Evolutionary conservation across 1,140 invertebrate species (phyloP).

Genomic region (Sycophila sp.): DNA sequence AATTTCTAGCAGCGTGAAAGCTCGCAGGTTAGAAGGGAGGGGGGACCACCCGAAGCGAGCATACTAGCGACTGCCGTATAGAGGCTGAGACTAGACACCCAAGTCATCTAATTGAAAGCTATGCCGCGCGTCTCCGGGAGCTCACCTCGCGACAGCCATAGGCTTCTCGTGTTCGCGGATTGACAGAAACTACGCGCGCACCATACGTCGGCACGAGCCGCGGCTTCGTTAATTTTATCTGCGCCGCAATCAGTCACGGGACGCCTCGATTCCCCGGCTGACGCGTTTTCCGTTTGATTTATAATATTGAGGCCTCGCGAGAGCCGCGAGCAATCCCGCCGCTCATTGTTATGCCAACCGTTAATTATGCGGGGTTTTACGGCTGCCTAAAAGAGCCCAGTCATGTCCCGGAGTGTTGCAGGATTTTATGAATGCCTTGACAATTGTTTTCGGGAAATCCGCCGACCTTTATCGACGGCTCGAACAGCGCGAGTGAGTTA

Average conservation of each 20-base stretch:
- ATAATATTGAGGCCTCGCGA: conserved; percentile 6
- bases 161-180: neutral
- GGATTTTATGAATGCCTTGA: conserved; percentile 4
- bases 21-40: too few species aligned
- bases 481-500: too few species aligned
- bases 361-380: neutral
- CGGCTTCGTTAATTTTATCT: conserved; percentile 33
- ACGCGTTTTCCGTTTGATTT: conserved; percentile 11
- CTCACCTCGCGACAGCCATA: too few species aligned
- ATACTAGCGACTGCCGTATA: too few species aligned
- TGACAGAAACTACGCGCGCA: conserved; percentile 10
- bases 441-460: conserved; percentile 18
- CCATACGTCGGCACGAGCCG: neutral
- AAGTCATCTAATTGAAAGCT: neutral
- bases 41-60: too few species aligned
- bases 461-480: too few species aligned
- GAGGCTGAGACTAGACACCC: neutral
- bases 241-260: conserved; percentile 17
- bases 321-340: neutral
- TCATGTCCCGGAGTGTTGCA: neutral
- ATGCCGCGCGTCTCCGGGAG: too few species aligned
- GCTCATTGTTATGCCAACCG: neutral
- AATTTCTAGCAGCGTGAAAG: too few species aligned
- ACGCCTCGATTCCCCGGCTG: neutral
- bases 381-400: neutral